Evolutionary conservation across 1,140 invertebrate species (phyloP), one percentile per base, ranked within the genome.

Genomic region (Drosophila carrolli): DNA sequence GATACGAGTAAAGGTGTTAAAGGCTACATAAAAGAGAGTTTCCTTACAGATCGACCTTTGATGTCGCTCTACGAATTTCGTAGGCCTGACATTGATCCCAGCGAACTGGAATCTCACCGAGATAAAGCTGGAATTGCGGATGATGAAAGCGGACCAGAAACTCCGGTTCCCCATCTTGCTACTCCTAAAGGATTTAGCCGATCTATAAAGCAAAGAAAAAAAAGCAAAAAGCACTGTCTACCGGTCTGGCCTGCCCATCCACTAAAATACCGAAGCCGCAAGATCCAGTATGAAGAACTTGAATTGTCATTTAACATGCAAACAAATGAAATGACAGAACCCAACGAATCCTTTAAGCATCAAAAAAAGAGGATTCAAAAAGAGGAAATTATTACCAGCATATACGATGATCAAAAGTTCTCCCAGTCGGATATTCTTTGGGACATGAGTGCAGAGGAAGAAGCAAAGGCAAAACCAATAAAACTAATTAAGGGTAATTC

Each of bases 31-130:
- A 16, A 6, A 32, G 6, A 50, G 5, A 43, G n/a, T 66, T 13
- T 11, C 8, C 6, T 14, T 11, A 11, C 19, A 5, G 14, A 51
- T 16, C 4, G 5, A 9, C 29, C 48, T 8, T 3, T 4, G 4
- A 4, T 35, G 19, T 16, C 48, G 0, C 37, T 62, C 14, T 54
- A 19, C 16, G 82, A 85, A 11, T 85, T 85, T 32, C 74, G 82
- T 0, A 44, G 60, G 4, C 78, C 82, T 0, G 72, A 75, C 9
- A 51, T 75, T 13, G 40, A 43, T 16, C 13, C 37, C 3, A 14
- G 5, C 1, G 63, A 61, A 11, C 29, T 47, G 8, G 5, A 19
- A 4, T 5, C 13, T 11, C 13, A 5, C 14, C 48, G n/a, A 37
- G 7, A 11, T 23, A 14, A 11, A 8, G 8, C 13, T 9, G 16